Evolutionary conservation across 2,888 invertebrate genomes (phyloP).

Genomic region (Morpho helenor): DNA sequence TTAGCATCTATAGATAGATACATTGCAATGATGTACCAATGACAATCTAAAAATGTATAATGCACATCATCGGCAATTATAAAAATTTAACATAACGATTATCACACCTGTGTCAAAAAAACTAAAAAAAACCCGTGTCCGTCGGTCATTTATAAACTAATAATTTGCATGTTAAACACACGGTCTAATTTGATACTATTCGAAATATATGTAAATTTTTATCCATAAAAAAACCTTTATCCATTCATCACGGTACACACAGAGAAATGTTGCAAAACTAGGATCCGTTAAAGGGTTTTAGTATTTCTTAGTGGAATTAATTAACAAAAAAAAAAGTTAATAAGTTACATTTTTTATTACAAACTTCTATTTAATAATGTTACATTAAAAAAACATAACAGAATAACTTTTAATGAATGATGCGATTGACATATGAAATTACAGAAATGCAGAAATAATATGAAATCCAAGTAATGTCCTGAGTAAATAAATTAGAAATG

Average conservation of each 20-base stretch:
- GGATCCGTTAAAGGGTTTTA: conserved; percentile 12
- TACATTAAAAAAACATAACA: not conserved
- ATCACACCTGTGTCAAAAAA: too few species aligned
- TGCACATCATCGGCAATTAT: not conserved
- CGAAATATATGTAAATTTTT: too few species aligned
- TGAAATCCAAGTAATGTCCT: too few species aligned
- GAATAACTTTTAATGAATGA: not conserved
- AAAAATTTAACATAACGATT: not conserved
- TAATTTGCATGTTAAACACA: too few species aligned
- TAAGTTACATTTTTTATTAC: conserved; percentile 14
- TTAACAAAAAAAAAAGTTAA: conserved; percentile 18
- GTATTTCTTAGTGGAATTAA: conserved; percentile 11
- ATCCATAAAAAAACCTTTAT: too few species aligned
- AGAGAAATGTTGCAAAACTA: conserved; percentile 28
- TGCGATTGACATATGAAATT: not conserved
- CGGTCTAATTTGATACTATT: too few species aligned
- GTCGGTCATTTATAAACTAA: too few species aligned
- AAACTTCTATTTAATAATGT: conserved; percentile 7
- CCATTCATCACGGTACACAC: conserved; percentile 17
- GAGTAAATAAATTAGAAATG: too few species aligned
- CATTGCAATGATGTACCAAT: too few species aligned
- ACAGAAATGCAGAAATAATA: conserved; percentile 1
- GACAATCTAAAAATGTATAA: too few species aligned
- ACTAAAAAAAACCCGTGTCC: too few species aligned
- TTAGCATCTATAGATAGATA: not conserved